Conservation (phyloP, 1,140 invertebrate species). For the Zaprionus taronus region DNA sequence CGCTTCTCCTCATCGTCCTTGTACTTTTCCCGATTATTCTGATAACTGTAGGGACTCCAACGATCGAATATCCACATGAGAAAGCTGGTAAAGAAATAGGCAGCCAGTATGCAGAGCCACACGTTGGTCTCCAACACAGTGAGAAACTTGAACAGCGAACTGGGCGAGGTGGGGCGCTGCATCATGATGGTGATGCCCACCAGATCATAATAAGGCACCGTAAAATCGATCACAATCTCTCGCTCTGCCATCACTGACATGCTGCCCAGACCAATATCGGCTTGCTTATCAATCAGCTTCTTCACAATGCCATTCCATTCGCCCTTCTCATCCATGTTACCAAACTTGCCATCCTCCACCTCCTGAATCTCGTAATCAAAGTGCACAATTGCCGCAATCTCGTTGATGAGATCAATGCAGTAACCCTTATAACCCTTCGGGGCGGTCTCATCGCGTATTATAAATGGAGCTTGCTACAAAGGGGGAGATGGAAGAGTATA, state of each 20-base stretch:
- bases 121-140: conserved; percentile 98
- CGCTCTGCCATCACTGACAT: conserved; percentile 97
- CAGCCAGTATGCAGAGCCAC: conserved; percentile 97
- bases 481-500: too few species aligned
- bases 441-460: conserved; percentile 89
- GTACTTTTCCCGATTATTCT: conserved; percentile 97
- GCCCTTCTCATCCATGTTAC: conserved; percentile 93
- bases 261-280: conserved; percentile 94
- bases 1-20: conserved; percentile 97
- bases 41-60: conserved; percentile 98
- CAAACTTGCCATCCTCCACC: conserved; percentile 91
- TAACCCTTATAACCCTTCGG: conserved; percentile 93
- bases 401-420: conserved; percentile 95
- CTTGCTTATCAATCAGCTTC: conserved; percentile 95
- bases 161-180: conserved; percentile 87
- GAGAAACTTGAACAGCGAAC: conserved; percentile 98
- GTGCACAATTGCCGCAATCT: conserved; percentile 91
- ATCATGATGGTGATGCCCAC: conserved; percentile 95
- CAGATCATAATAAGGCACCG: conserved; percentile 97
- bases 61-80: conserved; percentile 98
- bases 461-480: conserved; percentile 93
- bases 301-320: conserved; percentile 97
- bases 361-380: conserved; percentile 96
- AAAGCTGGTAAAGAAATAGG: conserved; percentile 97
- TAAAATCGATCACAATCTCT: conserved; percentile 97